A percentile compares a stretch with the other conserved stretches of the same genome.
Conservation (phyloP, 2,797 vertebrate genomes). For the Tapera naevia region DNA sequence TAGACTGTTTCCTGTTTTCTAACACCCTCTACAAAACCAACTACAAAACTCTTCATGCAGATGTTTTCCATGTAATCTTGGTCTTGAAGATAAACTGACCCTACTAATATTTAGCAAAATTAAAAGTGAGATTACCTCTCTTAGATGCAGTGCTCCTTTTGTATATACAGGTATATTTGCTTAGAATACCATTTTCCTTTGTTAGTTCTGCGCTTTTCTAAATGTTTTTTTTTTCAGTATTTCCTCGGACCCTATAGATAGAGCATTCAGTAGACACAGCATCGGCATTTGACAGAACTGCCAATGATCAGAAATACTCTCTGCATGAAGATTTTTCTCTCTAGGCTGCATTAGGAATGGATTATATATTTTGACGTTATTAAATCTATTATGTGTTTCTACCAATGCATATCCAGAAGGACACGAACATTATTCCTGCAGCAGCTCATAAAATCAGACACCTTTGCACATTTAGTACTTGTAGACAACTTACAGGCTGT, state of each 20-base stretch:
- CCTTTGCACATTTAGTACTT: not conserved
- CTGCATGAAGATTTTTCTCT: not conserved
- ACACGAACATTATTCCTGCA: not conserved
- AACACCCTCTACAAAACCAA: no score
- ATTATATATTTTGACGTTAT: not conserved
- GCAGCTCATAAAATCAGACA: not conserved
- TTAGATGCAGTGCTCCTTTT: not conserved
- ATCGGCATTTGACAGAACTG: not conserved
- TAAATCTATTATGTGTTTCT: not conserved
- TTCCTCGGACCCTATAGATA: not conserved
- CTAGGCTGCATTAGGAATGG: not conserved
- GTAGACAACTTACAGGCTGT: not conserved
- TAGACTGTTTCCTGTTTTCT: not conserved
- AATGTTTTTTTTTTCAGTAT: not conserved
- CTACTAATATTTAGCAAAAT: not conserved
- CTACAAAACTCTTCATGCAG: not conserved
- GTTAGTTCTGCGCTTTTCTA: not conserved
- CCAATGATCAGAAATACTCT: not conserved
- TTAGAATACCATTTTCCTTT: not conserved
- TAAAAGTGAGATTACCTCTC: not conserved
- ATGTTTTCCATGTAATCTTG: not conserved
- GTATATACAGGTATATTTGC: not conserved
- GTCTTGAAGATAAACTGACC: not conserved
- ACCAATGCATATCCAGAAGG: not conserved
- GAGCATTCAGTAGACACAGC: not conserved